A percentile compares a stretch with the other conserved stretches of the same genome.
phyloP scores from a whole-genome alignment of 2,888 invertebrate genomes.

The Rhingia rostrata region DNA sequence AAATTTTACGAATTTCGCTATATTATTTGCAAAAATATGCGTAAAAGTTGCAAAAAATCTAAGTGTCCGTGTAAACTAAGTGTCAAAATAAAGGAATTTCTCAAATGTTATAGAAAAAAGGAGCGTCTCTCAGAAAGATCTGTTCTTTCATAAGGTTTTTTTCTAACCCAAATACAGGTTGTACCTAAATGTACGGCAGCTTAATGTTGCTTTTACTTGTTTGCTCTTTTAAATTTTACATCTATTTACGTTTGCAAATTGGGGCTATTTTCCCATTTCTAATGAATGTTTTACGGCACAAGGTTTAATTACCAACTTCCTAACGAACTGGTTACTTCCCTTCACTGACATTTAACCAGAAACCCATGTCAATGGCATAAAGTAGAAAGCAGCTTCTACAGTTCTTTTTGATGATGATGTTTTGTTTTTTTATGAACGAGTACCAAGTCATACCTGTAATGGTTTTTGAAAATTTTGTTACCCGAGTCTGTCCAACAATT shows the following conservation, averaged over 20 bases:
- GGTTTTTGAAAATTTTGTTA: conserved; percentile 9
- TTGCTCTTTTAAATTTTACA: too few species aligned
- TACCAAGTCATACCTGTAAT: conserved; percentile 15
- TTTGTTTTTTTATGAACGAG: background rate
- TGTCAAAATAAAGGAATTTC: too few species aligned
- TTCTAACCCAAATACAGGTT: too few species aligned
- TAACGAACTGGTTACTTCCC: conserved; percentile 2
- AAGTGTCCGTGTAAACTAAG: too few species aligned
- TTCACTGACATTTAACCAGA: background rate
- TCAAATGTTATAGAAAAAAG: too few species aligned
- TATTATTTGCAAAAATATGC: too few species aligned
- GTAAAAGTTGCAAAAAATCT: too few species aligned
- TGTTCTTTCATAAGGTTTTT: too few species aligned
- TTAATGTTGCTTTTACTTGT: too few species aligned
- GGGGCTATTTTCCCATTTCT: conserved; percentile 8
- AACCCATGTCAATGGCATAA: background rate
- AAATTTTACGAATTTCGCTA: too few species aligned
- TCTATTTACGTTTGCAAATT: conserved; percentile 29
- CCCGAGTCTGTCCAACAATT: conserved; percentile 32
- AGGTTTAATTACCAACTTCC: background rate
- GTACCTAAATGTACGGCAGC: too few species aligned
- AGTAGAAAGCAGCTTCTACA: conserved; percentile 51
- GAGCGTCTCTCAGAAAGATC: too few species aligned
- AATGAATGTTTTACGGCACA: background rate
- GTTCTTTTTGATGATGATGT: background rate